Percentiles rank a stretch among this genome's conserved stretches.
Evolutionary conservation across 2,888 invertebrate genomes (phyloP).

Genomic region (Tetranychus truncatus): DNA sequence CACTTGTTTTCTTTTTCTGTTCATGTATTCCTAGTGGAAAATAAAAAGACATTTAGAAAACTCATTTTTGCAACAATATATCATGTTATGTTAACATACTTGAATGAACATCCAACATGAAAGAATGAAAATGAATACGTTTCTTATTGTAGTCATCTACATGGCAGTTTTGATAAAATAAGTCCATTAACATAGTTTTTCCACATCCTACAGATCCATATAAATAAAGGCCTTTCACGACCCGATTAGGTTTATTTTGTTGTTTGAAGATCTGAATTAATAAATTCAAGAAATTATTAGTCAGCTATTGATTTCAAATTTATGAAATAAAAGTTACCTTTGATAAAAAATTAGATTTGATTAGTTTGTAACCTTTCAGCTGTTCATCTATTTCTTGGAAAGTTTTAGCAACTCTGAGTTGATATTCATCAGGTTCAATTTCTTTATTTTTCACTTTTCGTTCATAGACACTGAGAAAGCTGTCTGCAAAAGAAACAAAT

Average conservation of each 20-base stretch:
- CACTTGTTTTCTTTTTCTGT: constrained; percentile 6
- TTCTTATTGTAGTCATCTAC: constrained; percentile 35
- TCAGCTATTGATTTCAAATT: background rate
- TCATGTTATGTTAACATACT: constrained; percentile 30
- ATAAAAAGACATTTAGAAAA: background rate
- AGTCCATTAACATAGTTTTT: constrained; percentile 97
- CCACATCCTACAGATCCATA: constrained; percentile 70
- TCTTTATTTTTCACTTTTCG: constrained; percentile 29
- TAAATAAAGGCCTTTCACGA: constrained; percentile 63
- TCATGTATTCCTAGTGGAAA: constrained; percentile 5
- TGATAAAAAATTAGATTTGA: constrained; percentile 34
- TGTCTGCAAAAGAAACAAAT: background rate
- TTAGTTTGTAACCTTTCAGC: constrained; percentile 43
- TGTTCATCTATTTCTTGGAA: constrained; percentile 51
- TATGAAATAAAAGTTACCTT: constrained; percentile 20
- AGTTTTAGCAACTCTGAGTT: constrained; percentile 47
- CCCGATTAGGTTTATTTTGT: background rate
- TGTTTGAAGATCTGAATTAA: background rate
- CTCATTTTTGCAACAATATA: background rate
- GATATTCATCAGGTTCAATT: constrained; percentile 47
- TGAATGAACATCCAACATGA: constrained; percentile 86
- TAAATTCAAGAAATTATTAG: background rate
- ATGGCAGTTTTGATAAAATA: constrained; percentile 66
- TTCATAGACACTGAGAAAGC: constrained; percentile 17
- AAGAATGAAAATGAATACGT: constrained; percentile 86